Conservation (phyloP, 2,797 vertebrate genomes). For the Coccyzus lansbergi region DNA sequence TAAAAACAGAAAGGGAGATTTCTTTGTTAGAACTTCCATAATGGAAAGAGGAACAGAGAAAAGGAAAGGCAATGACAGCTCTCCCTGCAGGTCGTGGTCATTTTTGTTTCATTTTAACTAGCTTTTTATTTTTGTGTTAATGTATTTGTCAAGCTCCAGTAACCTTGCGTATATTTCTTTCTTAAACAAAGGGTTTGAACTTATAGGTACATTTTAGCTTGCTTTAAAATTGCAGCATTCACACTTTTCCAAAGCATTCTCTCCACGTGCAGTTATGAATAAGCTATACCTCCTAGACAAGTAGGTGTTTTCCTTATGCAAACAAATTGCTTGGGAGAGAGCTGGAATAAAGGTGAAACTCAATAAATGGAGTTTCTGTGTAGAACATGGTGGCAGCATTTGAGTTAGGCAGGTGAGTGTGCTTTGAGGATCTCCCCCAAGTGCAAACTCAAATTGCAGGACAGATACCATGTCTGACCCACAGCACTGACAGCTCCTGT, state of each 20-base stretch:
- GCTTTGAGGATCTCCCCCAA: background rate
- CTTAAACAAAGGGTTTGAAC: background rate
- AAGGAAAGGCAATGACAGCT: background rate
- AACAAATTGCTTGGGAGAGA: background rate
- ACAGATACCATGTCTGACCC: background rate
- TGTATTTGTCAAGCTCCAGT: background rate
- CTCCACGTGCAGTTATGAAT: background rate
- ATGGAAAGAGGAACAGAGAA: background rate
- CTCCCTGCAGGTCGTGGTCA: background rate
- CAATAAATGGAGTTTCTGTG: background rate
- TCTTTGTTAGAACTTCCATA: background rate
- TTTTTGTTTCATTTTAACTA: background rate
- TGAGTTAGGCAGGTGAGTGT: background rate
- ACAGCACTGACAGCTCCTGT: background rate
- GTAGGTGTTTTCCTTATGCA: background rate
- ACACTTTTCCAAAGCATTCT: background rate
- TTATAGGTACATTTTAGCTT: background rate
- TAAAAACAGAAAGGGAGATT: background rate
- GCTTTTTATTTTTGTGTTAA: background rate
- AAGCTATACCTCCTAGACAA: background rate
- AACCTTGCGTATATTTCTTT: background rate
- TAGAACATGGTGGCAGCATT: background rate
- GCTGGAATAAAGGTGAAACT: background rate
- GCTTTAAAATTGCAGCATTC: background rate
- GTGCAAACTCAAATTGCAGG: background rate